These are phyloP conservation scores for Ophioninae sp. DNA, from an alignment of 2,888 invertebrate genomes.

Conservation along the genomic window DNA sequence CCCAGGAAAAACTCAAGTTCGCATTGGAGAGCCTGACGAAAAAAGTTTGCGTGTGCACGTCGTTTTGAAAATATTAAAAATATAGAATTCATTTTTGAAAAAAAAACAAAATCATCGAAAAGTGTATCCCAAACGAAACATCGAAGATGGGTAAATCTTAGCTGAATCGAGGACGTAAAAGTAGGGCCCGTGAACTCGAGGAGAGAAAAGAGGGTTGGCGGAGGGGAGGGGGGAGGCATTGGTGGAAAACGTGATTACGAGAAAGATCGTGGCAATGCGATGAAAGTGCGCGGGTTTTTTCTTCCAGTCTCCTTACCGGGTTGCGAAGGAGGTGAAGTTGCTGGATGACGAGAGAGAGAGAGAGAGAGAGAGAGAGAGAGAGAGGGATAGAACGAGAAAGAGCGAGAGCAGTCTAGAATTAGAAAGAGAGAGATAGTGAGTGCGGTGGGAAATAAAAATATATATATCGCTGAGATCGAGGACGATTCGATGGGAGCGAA, in stretches of 20 bases:
- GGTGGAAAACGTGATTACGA: conserved; percentile 24
- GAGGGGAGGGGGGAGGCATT: no score
- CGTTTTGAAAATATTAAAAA: no score
- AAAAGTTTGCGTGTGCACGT: no score
- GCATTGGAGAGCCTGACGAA: no score
- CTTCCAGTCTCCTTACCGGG: conserved; percentile 2
- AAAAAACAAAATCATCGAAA: no score
- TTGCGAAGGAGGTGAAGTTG: conserved; percentile 18
- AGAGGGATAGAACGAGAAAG: neutral
- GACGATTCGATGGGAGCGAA: conserved; percentile 48
- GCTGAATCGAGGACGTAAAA: conserved; percentile 14
- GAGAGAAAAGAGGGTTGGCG: neutral
- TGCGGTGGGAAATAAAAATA: neutral
- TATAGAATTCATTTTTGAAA: no score
- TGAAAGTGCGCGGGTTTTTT: conserved; percentile 25
- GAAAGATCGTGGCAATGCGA: neutral
- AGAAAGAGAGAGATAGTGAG: neutral
- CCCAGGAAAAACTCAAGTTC: no score
- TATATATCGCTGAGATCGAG: conserved; percentile 19
- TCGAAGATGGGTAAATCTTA: neutral
- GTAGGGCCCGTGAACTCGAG: conserved; percentile 1
- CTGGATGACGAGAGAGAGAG: conserved; percentile 21
- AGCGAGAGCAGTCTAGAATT: neutral
- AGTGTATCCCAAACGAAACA: no score
- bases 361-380: neutral